These are phyloP conservation scores for Scophthalmus maximus DNA, from an alignment of 2,113 vertebrate genomes.

Conservation along the genomic window DNA sequence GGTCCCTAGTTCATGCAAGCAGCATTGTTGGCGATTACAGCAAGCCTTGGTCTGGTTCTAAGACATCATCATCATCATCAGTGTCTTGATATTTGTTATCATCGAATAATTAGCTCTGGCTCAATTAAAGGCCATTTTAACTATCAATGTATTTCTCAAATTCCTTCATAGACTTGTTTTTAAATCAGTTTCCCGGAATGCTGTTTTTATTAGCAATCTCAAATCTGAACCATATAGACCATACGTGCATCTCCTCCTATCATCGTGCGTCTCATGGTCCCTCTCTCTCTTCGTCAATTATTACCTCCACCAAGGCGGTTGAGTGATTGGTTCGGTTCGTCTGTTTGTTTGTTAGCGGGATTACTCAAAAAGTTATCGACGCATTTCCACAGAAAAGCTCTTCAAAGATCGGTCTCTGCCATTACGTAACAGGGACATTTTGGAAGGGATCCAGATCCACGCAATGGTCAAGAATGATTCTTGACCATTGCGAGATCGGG, in stretches of 20 bases:
- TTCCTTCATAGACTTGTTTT: no score
- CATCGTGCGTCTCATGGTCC: background rate
- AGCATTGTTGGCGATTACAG: background rate
- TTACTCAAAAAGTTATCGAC: background rate
- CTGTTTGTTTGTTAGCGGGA: background rate
- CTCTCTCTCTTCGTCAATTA: background rate
- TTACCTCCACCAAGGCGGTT: no score
- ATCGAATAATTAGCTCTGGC: slow-evolving; percentile 1
- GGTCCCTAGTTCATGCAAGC: background rate
- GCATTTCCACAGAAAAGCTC: no score
- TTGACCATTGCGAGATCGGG: no score
- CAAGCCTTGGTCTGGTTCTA: slow-evolving; percentile 15
- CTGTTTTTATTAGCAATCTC: background rate
- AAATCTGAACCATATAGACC: no score
- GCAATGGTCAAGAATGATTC: no score
- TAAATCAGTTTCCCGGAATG: background rate
- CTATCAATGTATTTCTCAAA: no score
- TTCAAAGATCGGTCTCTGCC: no score
- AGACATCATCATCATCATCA: background rate
- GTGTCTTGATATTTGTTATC: background rate
- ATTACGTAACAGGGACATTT: no score
- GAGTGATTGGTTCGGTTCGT: background rate
- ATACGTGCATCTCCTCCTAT: background rate
- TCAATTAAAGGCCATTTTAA: no score
- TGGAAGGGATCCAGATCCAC: no score